Percentiles rank a stretch among this genome's conserved stretches.
Evolutionary conservation across 2,113 vertebrate species (phyloP).

Genomic region (Scomber colias): DNA sequence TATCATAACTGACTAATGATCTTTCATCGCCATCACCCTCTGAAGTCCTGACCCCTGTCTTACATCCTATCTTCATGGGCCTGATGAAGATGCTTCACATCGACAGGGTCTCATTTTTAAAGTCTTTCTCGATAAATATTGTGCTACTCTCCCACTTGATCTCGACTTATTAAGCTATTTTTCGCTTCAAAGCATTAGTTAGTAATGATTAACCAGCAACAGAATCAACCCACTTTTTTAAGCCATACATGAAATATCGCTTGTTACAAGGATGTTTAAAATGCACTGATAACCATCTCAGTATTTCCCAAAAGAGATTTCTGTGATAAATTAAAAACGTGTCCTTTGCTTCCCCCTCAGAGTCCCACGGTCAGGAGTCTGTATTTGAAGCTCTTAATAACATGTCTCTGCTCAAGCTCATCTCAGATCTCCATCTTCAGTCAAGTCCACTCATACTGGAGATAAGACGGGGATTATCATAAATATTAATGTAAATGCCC

Average conservation of each 20-base stretch:
- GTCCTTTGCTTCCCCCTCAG: not conserved
- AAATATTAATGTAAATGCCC: conserved; percentile 48
- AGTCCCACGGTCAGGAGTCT: not conserved
- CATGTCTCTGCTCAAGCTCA: not conserved
- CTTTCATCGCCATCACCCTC: too few species aligned
- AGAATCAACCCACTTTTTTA: not conserved
- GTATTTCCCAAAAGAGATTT: not conserved
- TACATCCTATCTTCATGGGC: too few species aligned
- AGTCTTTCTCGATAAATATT: too few species aligned
- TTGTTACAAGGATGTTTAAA: conserved; percentile 2
- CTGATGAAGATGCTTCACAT: too few species aligned
- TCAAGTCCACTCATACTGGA: conserved; percentile 5
- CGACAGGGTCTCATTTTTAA: too few species aligned
- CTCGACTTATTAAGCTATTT: too few species aligned
- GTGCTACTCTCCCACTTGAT: too few species aligned
- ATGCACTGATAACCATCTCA: conserved; percentile 7
- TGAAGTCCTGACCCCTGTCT: too few species aligned
- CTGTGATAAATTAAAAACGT: not conserved
- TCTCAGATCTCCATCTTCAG: conserved; percentile 29
- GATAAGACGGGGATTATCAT: conserved; percentile 22
- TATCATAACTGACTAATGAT: too few species aligned
- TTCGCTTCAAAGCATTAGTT: too few species aligned
- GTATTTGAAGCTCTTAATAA: conserved; percentile 7
- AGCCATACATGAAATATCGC: not conserved
- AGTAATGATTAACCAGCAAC: too few species aligned